These are phyloP conservation scores for Oscheius sp. DNA, from an alignment of 1,140 invertebrate genomes.

Conservation along the genomic window DNA sequence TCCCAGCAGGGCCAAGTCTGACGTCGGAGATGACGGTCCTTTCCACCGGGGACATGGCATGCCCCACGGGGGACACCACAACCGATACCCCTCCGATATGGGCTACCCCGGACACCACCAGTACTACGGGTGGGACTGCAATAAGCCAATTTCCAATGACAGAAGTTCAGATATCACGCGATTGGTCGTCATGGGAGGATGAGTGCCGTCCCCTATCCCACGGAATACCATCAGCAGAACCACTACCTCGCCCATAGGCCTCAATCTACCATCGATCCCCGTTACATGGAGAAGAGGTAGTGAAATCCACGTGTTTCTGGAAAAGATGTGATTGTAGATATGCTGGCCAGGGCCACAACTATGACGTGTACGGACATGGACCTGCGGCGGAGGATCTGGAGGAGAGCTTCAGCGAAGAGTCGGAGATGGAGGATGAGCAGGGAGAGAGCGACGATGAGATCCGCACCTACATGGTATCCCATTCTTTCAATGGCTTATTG, in stretches of 20 bases:
- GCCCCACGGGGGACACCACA: background rate
- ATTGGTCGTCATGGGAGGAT: background rate
- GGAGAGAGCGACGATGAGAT: slow-evolving; percentile 9
- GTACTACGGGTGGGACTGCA: background rate
- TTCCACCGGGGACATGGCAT: background rate
- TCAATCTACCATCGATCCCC: background rate
- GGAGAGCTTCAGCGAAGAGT: slow-evolving; percentile 8
- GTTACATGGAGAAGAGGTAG: slow-evolving; percentile 2
- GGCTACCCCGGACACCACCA: background rate
- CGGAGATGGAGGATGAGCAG: background rate
- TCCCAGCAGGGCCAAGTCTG: slow-evolving; percentile 1
- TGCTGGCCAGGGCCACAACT: background rate
- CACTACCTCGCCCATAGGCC: background rate
- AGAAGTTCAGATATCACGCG: background rate
- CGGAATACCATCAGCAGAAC: background rate
- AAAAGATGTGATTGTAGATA: background rate
- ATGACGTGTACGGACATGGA: background rate
- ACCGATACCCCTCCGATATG: background rate
- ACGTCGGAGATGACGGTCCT: background rate
- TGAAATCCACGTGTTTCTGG: background rate
- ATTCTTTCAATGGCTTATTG: no score
- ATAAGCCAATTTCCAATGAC: background rate
- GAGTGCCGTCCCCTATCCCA: background rate
- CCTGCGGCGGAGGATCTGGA: background rate
- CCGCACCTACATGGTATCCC: background rate